phyloP scores from a whole-genome alignment of 1,140 invertebrate genomes.

The Zaprionus nigranus region DNA sequence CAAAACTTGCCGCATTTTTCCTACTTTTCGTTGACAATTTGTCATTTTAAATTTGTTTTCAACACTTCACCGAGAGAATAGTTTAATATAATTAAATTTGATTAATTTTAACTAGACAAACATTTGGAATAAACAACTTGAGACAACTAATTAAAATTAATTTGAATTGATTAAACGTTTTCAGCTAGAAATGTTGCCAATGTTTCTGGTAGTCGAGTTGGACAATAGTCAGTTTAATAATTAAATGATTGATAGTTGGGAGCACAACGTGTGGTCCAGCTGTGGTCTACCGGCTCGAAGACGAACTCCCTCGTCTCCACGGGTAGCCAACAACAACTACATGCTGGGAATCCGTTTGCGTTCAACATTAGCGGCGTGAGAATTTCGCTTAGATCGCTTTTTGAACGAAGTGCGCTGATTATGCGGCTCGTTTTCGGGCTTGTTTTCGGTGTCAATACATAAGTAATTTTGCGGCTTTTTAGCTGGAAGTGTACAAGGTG shows the following conservation, averaged over 20 bases:
- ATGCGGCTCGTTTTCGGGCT: conserved; percentile 14
- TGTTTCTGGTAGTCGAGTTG: conserved; percentile 49
- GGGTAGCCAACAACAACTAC: conserved; percentile 53
- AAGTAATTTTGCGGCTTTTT: conserved; percentile 13
- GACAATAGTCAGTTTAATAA: conserved; percentile 63
- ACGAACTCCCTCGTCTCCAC: not conserved
- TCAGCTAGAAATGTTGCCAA: conserved; percentile 49
- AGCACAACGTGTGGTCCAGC: conserved; percentile 56
- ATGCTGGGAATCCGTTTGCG: conserved; percentile 47
- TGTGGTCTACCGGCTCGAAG: conserved; percentile 31
- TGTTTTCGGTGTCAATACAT: conserved; percentile 23
- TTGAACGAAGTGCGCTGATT: conserved; percentile 41
- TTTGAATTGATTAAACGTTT: conserved; percentile 69
- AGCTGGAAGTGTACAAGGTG: not conserved
- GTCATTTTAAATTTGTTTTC: conserved; percentile 61
- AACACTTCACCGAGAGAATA: conserved; percentile 36
- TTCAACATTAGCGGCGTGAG: conserved; percentile 21
- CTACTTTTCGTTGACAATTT: conserved; percentile 17
- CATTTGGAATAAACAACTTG: conserved; percentile 7
- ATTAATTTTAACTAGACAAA: conserved; percentile 57
- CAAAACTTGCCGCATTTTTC: not conserved
- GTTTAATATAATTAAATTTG: conserved; percentile 48
- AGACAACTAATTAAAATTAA: conserved; percentile 69
- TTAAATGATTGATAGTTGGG: conserved; percentile 70
- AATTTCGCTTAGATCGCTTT: conserved; percentile 34